phyloP scores from a whole-genome alignment of 2,797 vertebrate species.

The Steatocranus sp. region DNA sequence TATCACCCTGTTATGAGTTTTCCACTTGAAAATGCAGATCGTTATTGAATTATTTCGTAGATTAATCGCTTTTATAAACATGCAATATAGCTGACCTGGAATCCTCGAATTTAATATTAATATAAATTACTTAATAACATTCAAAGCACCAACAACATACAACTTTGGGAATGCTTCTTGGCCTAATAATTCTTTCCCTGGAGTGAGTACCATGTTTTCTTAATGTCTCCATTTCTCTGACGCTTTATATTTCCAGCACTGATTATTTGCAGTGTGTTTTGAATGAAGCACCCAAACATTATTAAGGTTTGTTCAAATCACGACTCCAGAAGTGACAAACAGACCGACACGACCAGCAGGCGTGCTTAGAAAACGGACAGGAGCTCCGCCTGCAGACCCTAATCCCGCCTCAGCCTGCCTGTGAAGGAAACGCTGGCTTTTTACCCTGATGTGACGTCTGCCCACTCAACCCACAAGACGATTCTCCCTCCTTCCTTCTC shows the following conservation, averaged over 20 bases:
- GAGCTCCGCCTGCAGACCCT: neutral
- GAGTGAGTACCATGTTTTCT: neutral
- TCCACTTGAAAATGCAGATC: neutral
- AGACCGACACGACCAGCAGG: constrained; percentile 8
- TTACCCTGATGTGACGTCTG: constrained; percentile 26
- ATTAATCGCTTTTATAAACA: neutral
- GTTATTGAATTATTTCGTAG: neutral
- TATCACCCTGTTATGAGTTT: neutral
- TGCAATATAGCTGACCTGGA: neutral
- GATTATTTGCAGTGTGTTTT: constrained; percentile 8
- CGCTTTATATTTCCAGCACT: neutral
- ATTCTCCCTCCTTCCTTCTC: constrained; percentile 10
- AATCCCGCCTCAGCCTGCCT: constrained; percentile 17
- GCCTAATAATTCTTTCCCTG: neutral
- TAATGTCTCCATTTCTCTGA: neutral
- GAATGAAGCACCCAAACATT: neutral
- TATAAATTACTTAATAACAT: neutral
- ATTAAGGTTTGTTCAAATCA: neutral
- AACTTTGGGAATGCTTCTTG: neutral
- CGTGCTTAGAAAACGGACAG: constrained; percentile 5
- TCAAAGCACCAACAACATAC: neutral
- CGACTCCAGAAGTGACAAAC: constrained; percentile 13
- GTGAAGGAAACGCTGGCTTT: neutral
- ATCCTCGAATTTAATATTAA: neutral
- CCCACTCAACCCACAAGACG: constrained; percentile 1